phyloP scores from a whole-genome alignment of 2,113 vertebrate genomes.

The Spea multiplicata region DNA sequence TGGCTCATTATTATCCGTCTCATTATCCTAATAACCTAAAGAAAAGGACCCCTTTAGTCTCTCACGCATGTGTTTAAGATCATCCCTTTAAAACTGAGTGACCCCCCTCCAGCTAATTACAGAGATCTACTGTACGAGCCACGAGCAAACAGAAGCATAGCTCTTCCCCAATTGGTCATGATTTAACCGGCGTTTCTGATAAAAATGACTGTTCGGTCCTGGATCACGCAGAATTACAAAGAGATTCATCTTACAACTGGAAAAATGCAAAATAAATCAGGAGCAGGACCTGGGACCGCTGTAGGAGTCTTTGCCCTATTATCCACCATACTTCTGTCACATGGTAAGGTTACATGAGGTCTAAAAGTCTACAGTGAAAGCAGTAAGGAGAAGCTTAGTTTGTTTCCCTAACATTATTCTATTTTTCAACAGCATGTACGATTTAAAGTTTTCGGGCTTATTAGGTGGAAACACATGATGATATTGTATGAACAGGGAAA shows the following conservation, averaged over 20 bases:
- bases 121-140: neutral
- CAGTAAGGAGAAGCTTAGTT: too few relatives aligned
- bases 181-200: neutral
- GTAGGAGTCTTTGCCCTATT: neutral
- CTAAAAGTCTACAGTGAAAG: neutral
- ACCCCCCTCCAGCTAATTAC: neutral
- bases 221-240: neutral
- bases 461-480: too few relatives aligned
- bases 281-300: neutral
- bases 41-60: neutral
- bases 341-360: neutral
- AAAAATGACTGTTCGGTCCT: neutral
- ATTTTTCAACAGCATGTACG: too few relatives aligned
- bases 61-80: too few relatives aligned
- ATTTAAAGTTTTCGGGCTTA: too few relatives aligned
- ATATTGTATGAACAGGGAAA: too few relatives aligned
- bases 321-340: neutral
- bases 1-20: neutral
- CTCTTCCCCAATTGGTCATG: neutral
- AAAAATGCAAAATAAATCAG: neutral
- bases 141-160: neutral
- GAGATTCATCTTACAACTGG: neutral
- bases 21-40: conserved; percentile 7
- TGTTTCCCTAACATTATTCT: too few relatives aligned
- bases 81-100: too few relatives aligned